Conservation (phyloP, 2,113 vertebrate species). For the Poeciliopsis turrubarensis region DNA sequence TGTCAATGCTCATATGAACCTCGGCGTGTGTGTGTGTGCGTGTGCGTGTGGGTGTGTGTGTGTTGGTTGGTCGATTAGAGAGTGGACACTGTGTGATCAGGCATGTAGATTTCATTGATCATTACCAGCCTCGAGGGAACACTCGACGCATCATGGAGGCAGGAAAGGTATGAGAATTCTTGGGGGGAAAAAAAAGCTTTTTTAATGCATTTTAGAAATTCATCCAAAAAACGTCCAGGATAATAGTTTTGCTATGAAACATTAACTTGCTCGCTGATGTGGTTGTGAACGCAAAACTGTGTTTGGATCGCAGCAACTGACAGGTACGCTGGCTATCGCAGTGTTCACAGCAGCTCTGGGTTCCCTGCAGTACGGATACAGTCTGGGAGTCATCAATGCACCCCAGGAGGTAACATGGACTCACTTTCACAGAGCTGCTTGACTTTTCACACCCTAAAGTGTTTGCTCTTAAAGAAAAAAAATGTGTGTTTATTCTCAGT, state of each 20-base stretch:
- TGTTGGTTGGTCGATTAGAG: conserved; percentile 31
- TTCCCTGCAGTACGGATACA: conserved; percentile 94
- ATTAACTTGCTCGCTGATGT: background rate
- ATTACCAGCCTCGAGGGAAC: conserved; percentile 51
- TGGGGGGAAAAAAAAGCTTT: background rate
- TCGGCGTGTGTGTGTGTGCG: conserved; percentile 2
- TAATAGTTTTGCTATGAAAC: background rate
- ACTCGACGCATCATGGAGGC: conserved; percentile 71
- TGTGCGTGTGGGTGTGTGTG: conserved; percentile 7
- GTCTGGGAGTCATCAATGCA: conserved; percentile 94
- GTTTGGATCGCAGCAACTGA: conserved; percentile 79
- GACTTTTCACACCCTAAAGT: background rate
- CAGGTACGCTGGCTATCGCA: conserved; percentile 83
- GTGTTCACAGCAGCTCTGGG: conserved; percentile 88
- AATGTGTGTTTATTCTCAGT: background rate
- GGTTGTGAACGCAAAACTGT: background rate
- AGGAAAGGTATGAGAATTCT: conserved; percentile 68
- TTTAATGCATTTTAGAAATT: background rate
- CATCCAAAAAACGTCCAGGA: background rate
- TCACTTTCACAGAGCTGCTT: background rate
- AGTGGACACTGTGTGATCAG: conserved; percentile 64
- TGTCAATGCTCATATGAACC: background rate
- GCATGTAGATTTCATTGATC: conserved; percentile 56
- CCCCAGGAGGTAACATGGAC: conserved; percentile 86
- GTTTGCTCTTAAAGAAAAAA: background rate